A percentile compares a stretch with the other conserved stretches of the same genome.
Conservation (phyloP, 2,888 invertebrate genomes). For the Willowsia nigromaculata region DNA sequence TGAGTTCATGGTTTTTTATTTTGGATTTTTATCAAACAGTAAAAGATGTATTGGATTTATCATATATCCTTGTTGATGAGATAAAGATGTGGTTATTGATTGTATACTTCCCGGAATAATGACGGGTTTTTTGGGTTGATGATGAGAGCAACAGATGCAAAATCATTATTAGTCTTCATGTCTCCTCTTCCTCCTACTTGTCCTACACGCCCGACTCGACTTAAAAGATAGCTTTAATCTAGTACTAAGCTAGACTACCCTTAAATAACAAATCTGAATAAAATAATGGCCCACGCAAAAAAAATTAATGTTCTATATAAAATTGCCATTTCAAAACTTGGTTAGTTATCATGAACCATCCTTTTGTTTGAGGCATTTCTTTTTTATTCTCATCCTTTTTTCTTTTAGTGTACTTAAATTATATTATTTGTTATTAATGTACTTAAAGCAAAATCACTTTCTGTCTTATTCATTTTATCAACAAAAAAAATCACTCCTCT, state of each 20-base stretch:
- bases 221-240: no score
- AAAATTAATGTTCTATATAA: not conserved
- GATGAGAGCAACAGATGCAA: not conserved
- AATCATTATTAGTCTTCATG: not conserved
- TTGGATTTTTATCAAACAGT: no score
- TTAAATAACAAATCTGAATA: not conserved
- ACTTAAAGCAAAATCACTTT: slow-evolving; percentile 67
- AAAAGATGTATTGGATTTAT: not conserved
- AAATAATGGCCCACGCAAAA: slow-evolving; percentile 9
- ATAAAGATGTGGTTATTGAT: slow-evolving; percentile 5
- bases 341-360: not conserved
- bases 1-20: no score
- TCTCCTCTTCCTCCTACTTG: not conserved
- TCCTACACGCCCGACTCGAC: not conserved
- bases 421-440: slow-evolving; percentile 7
- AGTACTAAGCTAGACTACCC: no score
- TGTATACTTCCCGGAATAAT: not conserved
- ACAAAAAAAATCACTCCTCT: slow-evolving; percentile 23
- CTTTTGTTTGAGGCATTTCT: slow-evolving; percentile 4
- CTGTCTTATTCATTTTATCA: slow-evolving; percentile 31
- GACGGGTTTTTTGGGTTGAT: not conserved
- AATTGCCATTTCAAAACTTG: not conserved
- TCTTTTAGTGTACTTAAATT: not conserved
- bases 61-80: no score
- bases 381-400: not conserved